phyloP scores from a whole-genome alignment of 1,140 invertebrate species.

The Tetramorium parvispinum region DNA sequence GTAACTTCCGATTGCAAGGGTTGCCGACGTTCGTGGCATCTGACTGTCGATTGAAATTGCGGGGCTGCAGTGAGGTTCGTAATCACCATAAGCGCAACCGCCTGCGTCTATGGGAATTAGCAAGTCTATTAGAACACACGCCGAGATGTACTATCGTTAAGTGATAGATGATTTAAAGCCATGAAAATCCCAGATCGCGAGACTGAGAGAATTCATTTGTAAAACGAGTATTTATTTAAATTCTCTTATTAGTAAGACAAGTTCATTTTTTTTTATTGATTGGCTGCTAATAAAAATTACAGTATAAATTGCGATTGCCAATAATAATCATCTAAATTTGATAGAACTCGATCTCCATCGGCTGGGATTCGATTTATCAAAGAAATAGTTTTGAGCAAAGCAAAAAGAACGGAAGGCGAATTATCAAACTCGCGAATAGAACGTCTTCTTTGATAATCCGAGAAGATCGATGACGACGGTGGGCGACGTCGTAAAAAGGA shows the following conservation, averaged over 20 bases:
- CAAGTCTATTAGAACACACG: constrained; percentile 54
- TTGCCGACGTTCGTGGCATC: constrained; percentile 40
- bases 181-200: neutral
- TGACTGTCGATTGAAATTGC: constrained; percentile 53
- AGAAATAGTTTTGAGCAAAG: constrained; percentile 12
- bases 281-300: neutral
- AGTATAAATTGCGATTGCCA: neutral
- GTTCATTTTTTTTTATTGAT: neutral
- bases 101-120: constrained; percentile 47
- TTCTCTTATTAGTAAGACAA: neutral
- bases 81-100: constrained; percentile 61
- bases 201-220: neutral
- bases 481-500: constrained; percentile 65
- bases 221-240: neutral
- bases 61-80: constrained; percentile 29
- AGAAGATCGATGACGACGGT: constrained; percentile 65
- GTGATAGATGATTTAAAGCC: constrained; percentile 3
- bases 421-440: constrained; percentile 57
- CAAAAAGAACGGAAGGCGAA: constrained; percentile 29
- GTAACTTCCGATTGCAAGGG: constrained; percentile 40
- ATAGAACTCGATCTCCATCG: neutral
- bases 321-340: neutral
- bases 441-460: constrained; percentile 52
- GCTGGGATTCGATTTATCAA: constrained; percentile 14
- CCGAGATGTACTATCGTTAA: constrained; percentile 21